Conservation (phyloP, 2,888 invertebrate species). For the Sipha maydis region DNA sequence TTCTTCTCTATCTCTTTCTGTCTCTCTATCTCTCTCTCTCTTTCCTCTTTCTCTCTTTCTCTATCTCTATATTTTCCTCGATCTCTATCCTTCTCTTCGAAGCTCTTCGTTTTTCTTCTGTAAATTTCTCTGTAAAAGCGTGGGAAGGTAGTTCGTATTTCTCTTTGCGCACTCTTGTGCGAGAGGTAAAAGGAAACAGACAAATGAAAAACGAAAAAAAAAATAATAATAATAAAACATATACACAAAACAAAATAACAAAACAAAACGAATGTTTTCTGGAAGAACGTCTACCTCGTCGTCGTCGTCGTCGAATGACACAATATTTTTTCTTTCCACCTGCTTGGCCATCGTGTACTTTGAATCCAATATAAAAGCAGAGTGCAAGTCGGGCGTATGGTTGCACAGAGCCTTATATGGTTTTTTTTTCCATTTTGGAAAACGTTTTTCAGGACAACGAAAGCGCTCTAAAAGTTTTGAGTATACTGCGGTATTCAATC, state of each 20-base stretch:
- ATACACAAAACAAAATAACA: neutral
- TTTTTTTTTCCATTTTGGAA: neutral
- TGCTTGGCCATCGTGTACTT: neutral
- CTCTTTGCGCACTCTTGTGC: neutral
- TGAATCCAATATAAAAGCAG: neutral
- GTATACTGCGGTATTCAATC: neutral
- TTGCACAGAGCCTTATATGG: neutral
- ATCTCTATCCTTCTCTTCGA: too few relatives aligned
- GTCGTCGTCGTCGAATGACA: neutral
- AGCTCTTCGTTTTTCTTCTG: neutral
- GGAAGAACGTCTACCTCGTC: neutral
- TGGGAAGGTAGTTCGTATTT: neutral
- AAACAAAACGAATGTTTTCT: conserved; percentile 16
- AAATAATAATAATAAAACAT: too few relatives aligned
- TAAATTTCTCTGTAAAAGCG: neutral
- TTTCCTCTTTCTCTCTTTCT: too few relatives aligned
- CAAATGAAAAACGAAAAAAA: too few relatives aligned
- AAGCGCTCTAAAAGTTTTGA: neutral
- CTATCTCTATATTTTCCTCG: too few relatives aligned
- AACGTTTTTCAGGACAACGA: neutral
- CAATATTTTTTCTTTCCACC: neutral
- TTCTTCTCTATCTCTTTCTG: neutral
- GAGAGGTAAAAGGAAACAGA: neutral
- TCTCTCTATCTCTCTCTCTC: too few relatives aligned
- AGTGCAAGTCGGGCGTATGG: neutral